Evolutionary conservation across 2,113 vertebrate genomes (phyloP), one percentile per base, ranked within the genome.

Genomic region (Eurypyga helias): DNA sequence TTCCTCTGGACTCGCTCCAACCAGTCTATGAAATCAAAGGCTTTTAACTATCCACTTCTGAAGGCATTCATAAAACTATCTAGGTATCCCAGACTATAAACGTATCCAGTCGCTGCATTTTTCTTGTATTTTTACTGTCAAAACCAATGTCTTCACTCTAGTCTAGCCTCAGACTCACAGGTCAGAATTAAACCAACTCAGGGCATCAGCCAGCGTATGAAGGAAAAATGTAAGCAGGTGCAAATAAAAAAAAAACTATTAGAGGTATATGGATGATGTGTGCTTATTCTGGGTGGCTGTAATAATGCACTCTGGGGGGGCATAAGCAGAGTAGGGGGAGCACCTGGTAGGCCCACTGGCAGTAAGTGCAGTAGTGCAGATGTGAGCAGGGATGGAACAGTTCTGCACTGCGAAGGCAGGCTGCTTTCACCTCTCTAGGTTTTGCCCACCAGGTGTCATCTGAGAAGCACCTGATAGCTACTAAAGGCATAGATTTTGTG

Each of bases 361-460:
- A 23, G 5, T 38, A 33, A 79, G 10, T 36, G 57, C 24, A 55
- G 29, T 24, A 55, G 5, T 8, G 29, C 20, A 65, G n/a, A 10
- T 77, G 24, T 2, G 11, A 43, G 10, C 15, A 49, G 17, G 28
- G 11, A 20, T 34, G 36, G 8, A 24, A n/a, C 25, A 11, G 14
- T n/a, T 61, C 61, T 70, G 67, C 21, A 4, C 18, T 17, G 6
- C 9, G 24, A 67, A 73, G 34, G 34, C 38, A 52, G 29, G 14
- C 28, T 75, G 43, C 62, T 85, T 66, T 69, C 10, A 20, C 61
- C 33, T 25, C 33, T 67, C 29, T 4, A 31, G 67, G 8, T 76
- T 94, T 90, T 96, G 93, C 84, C 96, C 96, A 96, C 79, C 79
- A 96, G 89, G 25, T 96, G 94, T 97, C 96, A 64, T 76, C 76